These are phyloP conservation scores for Leistus spinibarbis DNA, from an alignment of 2,888 invertebrate genomes.

Conservation along the genomic window DNA sequence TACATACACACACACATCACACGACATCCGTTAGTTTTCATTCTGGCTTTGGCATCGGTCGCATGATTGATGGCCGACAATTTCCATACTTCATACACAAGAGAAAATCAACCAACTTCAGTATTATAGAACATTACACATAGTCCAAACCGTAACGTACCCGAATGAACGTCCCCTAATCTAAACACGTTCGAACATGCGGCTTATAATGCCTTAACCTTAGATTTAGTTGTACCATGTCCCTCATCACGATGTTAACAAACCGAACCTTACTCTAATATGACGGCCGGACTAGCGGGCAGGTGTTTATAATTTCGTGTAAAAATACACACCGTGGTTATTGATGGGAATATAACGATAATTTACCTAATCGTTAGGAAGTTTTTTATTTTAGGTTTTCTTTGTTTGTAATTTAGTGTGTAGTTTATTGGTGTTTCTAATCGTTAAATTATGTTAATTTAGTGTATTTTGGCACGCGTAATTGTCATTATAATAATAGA, in stretches of 20 bases:
- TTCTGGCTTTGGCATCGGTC: neutral
- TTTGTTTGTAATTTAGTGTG: neutral
- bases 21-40: neutral
- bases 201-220: neutral
- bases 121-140: neutral
- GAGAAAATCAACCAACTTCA: slow-evolving; percentile 20
- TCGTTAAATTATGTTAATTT: neutral
- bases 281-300: neutral
- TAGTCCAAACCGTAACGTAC: neutral
- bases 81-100: slow-evolving; percentile 38
- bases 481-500: neutral
- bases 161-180: neutral
- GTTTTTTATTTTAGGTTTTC: neutral
- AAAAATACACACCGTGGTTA: neutral
- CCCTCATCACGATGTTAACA: neutral
- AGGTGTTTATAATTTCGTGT: neutral
- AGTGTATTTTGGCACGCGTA: neutral
- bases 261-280: neutral
- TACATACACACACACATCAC: neutral
- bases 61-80: slow-evolving; percentile 30
- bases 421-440: neutral
- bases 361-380: neutral
- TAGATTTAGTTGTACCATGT: neutral
- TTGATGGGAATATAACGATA: neutral
- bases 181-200: neutral